Evolutionary conservation across 2,888 invertebrate genomes (phyloP).

Genomic region (Tenodera sinensis): DNA sequence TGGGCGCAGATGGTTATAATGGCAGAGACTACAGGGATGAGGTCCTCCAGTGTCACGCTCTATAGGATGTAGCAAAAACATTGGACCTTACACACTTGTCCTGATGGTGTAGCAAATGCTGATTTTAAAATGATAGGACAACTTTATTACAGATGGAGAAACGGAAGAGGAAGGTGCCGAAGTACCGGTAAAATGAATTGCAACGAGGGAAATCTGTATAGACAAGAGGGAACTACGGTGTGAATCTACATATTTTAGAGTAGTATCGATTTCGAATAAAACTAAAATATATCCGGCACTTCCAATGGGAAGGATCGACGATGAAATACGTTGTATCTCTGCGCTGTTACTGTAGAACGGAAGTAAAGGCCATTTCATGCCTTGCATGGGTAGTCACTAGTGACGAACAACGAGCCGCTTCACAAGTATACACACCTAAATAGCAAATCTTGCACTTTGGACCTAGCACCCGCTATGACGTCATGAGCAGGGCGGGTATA

Average conservation of each 20-base stretch:
- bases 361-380: too few relatives aligned
- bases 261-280: neutral
- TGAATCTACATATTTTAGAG: neutral
- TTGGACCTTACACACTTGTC: too few relatives aligned
- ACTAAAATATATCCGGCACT: neutral
- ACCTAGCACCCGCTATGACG: too few relatives aligned
- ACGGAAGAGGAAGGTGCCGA: neutral
- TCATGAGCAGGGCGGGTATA: too few relatives aligned
- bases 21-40: neutral
- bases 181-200: neutral
- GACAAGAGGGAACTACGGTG: neutral
- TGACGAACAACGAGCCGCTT: too few relatives aligned
- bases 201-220: neutral
- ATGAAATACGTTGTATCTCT: neutral
- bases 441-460: too few relatives aligned
- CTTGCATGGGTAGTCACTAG: too few relatives aligned
- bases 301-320: neutral
- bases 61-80: neutral
- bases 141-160: neutral
- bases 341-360: neutral
- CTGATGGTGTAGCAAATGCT: neutral
- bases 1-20: slow-evolving; percentile 9
- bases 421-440: too few relatives aligned
- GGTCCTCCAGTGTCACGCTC: neutral
- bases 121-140: neutral